Evolutionary conservation across 2,888 invertebrate genomes (phyloP).

Genomic region (Lithophane socia): DNA sequence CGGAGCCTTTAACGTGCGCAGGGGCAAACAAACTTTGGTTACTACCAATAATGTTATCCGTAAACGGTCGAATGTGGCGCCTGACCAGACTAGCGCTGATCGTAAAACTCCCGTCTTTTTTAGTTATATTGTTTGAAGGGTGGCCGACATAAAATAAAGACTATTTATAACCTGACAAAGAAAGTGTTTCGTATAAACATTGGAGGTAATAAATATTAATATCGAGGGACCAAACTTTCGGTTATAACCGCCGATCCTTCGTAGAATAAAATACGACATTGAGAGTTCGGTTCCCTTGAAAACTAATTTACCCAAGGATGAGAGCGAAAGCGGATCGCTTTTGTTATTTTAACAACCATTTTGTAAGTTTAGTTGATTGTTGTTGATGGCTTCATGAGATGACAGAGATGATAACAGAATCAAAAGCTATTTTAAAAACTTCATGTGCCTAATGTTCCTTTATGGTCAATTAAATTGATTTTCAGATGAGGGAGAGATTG

Average conservation of each 20-base stretch:
- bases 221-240: conserved; percentile 81
- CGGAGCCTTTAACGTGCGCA: conserved; percentile 65
- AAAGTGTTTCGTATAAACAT: conserved; percentile 82
- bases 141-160: conserved; percentile 83
- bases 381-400: conserved; percentile 14
- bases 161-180: conserved; percentile 85
- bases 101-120: conserved; percentile 78
- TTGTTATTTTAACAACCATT: conserved; percentile 65
- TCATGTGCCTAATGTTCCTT: background rate
- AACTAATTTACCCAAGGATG: conserved; percentile 75
- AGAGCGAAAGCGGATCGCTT: conserved; percentile 62
- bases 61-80: conserved; percentile 74
- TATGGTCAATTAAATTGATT: background rate
- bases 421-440: background rate
- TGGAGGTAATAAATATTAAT: conserved; percentile 87
- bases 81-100: conserved; percentile 69
- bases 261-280: conserved; percentile 76
- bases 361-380: conserved; percentile 55
- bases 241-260: conserved; percentile 78
- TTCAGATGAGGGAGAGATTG: background rate
- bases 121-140: conserved; percentile 85
- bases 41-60: conserved; percentile 72
- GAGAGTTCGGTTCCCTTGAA: conserved; percentile 68
- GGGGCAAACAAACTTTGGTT: conserved; percentile 71
- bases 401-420: background rate